Base-by-base conservation (phyloP, 2,888 invertebrate genomes). In the Drosophila neonasuta region DNA sequence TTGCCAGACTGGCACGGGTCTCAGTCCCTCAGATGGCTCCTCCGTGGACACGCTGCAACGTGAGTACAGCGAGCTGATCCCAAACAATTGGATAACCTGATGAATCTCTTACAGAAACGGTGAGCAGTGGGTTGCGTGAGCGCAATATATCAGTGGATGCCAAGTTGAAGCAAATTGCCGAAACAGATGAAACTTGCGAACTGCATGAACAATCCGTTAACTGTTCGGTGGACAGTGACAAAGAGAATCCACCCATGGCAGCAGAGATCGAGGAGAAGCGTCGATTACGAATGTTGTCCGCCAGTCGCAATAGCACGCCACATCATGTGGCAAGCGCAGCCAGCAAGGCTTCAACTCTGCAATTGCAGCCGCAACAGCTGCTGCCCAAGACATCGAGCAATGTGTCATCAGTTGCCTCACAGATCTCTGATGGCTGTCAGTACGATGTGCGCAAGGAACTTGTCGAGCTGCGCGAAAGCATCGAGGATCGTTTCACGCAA, bases 291-390 rank as follows among this genome's bases (percentile, higher is more conserved):
- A 73, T 85, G 51, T 66, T 89, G 0, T 77, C 87, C 1, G 80
- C 75, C 20, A 86, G 88, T 62, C 80, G 81, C 2, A 90, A 90
- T 13, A 89, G 89, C 44, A 90, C 90, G 0, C 90, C 90, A 0
- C 84, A 89, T 69, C 80, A 71, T 32, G 68, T 20, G 1, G 49
- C 30, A 9, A 39, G 45, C 9, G 15, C 39, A 2, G 30, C 15
- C 29, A 42, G 17, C n/a, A 13, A 44, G n/a, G 29, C 34, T 51
- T 66, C 15, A 39, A 58, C 17, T 0, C 39, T 36, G 62, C 68
- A 54, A 50, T 34, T 56, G 15, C 64, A 67, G 20, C 74, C 55
- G 4, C 78, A 63, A 11, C 71, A 49, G 11, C n/a, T 79, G 68
- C 49, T 79, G 24, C 66, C 71, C 7, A 74, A 78, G 13, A 64